A percentile compares a stretch with the other conserved stretches of the same genome.
Evolutionary conservation across 2,797 vertebrate genomes (phyloP).

Genomic region (Lagorchestes hirsutus): DNA sequence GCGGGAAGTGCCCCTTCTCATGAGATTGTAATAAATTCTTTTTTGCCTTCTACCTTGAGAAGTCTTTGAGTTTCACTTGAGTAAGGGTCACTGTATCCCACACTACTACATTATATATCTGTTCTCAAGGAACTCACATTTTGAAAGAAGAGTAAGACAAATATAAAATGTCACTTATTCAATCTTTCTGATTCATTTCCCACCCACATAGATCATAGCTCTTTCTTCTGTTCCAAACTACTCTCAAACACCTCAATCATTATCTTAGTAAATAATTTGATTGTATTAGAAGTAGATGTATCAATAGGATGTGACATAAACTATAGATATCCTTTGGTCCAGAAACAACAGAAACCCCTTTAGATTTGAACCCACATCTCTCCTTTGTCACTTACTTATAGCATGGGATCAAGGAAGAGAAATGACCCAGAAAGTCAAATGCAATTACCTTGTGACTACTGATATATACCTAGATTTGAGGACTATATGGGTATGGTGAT

Average conservation of each 20-base stretch:
- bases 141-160: not conserved
- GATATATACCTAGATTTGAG: not conserved
- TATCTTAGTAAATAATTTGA: not conserved
- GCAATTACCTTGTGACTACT: not conserved
- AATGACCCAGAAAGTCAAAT: not conserved
- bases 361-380: not conserved
- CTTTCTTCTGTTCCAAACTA: not conserved
- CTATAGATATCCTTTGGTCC: not conserved
- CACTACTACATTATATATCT: not conserved
- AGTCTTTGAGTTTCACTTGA: no score
- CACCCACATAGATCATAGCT: not conserved
- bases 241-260: not conserved
- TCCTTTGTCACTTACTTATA: not conserved
- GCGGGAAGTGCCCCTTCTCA: no score
- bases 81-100: no score
- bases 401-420: not conserved
- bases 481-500: not conserved
- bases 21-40: no score
- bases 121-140: not conserved
- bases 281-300: not conserved
- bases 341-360: not conserved
- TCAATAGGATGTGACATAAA: not conserved
- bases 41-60: no score
- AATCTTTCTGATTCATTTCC: not conserved
- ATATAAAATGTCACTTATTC: not conserved